phyloP scores from a whole-genome alignment of 1,140 invertebrate genomes.

The Drosophila nigromelanica region DNA sequence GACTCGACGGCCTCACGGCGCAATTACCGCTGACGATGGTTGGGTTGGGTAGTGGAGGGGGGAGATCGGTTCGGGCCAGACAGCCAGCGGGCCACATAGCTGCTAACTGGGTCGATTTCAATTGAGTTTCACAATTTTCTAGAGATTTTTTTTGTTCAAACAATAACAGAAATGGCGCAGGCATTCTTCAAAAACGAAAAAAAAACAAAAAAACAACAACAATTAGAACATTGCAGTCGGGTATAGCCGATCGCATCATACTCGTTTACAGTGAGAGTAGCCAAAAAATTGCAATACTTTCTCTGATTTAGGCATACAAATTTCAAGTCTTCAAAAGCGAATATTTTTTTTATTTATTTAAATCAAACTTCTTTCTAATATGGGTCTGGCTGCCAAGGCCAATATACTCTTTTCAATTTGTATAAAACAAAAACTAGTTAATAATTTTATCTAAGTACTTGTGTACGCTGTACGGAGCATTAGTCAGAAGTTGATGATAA shows the following conservation, averaged over 20 bases:
- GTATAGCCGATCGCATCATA: too few relatives aligned
- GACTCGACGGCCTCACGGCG: slow-evolving; percentile 21
- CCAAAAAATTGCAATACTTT: too few relatives aligned
- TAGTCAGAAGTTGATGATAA: slow-evolving; percentile 35
- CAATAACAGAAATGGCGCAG: slow-evolving; percentile 56
- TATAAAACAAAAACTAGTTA: neutral
- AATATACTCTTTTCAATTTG: too few relatives aligned
- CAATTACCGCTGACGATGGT: slow-evolving; percentile 26
- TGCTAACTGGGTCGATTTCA: slow-evolving; percentile 45
- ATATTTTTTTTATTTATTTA: too few relatives aligned
- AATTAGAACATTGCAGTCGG: too few relatives aligned
- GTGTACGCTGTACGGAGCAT: slow-evolving; percentile 12
- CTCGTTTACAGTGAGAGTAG: too few relatives aligned
- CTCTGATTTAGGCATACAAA: too few relatives aligned
- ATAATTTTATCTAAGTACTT: slow-evolving; percentile 21
- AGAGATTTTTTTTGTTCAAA: slow-evolving; percentile 12
- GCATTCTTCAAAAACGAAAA: slow-evolving; percentile 7
- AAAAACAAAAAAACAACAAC: too few relatives aligned
- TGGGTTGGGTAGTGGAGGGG: neutral
- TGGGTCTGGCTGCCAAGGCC: too few relatives aligned
- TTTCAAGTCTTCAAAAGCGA: too few relatives aligned
- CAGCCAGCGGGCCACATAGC: slow-evolving; percentile 1
- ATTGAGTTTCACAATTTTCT: slow-evolving; percentile 62
- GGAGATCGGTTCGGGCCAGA: slow-evolving; percentile 21
- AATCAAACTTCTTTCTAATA: too few relatives aligned